Evolutionary conservation across 2,888 invertebrate species (phyloP).

Genomic region (Thumatha senex): DNA sequence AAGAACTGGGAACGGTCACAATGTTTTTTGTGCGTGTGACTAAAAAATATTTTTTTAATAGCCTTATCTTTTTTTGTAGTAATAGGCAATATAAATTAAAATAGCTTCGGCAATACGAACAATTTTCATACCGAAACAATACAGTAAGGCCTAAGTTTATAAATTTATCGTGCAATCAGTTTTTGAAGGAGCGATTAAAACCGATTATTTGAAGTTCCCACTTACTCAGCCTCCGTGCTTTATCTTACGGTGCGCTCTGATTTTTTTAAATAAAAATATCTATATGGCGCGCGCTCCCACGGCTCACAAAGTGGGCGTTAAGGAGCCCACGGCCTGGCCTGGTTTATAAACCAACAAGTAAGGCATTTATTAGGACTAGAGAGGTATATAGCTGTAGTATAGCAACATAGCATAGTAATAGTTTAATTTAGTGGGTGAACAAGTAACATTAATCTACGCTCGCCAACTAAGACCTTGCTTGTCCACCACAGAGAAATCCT

Average conservation of each 20-base stretch:
- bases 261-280: constrained; percentile 23
- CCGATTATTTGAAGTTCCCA: constrained; percentile 15
- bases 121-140: neutral
- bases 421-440: too few relatives aligned
- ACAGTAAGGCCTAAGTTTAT: neutral
- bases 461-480: too few relatives aligned
- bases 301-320: constrained; percentile 41
- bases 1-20: too few relatives aligned
- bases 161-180: neutral
- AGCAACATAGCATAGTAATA: too few relatives aligned
- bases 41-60: too few relatives aligned
- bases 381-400: neutral
- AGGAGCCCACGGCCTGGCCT: constrained; percentile 29
- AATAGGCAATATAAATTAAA: too few relatives aligned
- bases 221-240: constrained; percentile 20
- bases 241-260: constrained; percentile 16
- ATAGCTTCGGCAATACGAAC: too few relatives aligned
- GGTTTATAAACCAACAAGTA: constrained; percentile 33
- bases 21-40: too few relatives aligned
- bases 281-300: constrained; percentile 44
- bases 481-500: too few relatives aligned
- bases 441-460: too few relatives aligned
- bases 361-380: constrained; percentile 10
- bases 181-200: constrained; percentile 7
- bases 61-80: too few relatives aligned